Evolutionary conservation across 2,797 vertebrate species (phyloP).

Genomic region (Telmatherina bonti): DNA sequence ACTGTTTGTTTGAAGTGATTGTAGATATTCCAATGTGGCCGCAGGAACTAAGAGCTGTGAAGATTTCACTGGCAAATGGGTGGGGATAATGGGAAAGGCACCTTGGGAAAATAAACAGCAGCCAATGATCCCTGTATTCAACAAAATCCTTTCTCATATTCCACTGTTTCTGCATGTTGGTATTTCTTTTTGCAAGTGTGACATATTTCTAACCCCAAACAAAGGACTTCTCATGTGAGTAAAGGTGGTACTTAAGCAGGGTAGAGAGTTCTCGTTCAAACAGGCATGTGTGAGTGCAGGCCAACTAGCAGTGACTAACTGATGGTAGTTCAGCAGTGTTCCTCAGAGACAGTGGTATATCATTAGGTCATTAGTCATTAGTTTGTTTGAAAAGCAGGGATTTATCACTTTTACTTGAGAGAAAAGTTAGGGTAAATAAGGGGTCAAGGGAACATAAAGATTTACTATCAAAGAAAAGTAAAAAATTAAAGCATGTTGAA

Average conservation of each 20-base stretch:
- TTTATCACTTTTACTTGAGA: conserved; percentile 78
- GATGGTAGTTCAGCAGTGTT: conserved; percentile 64
- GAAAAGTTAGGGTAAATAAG: conserved; percentile 54
- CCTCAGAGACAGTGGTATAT: conserved; percentile 80
- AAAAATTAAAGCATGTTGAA: conserved; percentile 9
- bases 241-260: conserved; percentile 24
- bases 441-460: conserved; percentile 20
- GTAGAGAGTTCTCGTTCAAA: conserved; percentile 31
- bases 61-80: conserved; percentile 71
- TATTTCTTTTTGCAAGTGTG: conserved; percentile 79
- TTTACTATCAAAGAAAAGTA: conserved; percentile 16
- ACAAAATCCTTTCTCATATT: conserved; percentile 73
- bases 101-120: conserved; percentile 82
- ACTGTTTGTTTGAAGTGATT: conserved; percentile 83
- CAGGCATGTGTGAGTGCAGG: conserved; percentile 38
- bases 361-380: conserved; percentile 82
- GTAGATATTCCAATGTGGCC: conserved; percentile 74
- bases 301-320: conserved; percentile 34
- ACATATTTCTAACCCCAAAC: conserved; percentile 71
- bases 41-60: conserved; percentile 55
- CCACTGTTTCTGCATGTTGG: conserved; percentile 79
- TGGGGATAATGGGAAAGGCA: conserved; percentile 67
- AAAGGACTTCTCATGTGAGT: conserved; percentile 28
- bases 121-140: conserved; percentile 72
- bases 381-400: conserved; percentile 82